Evolutionary conservation across 2,113 vertebrate genomes (phyloP).

Genomic region (Microtus pennsylvanicus): DNA sequence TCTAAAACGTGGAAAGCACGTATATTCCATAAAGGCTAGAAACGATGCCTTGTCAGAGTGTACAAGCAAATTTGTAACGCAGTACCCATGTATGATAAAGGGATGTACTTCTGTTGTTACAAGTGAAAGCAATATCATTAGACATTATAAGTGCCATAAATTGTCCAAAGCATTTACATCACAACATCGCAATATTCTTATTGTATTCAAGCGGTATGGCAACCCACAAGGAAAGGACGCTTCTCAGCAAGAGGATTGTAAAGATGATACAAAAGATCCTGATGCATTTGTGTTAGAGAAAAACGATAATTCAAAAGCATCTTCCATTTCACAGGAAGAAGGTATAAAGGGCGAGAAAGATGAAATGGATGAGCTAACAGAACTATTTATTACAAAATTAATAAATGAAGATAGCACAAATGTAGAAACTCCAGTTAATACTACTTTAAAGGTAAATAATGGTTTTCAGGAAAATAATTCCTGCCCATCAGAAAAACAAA

Average conservation of each 20-base stretch:
- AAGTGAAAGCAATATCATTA: constrained; percentile 94
- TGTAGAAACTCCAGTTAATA: constrained; percentile 84
- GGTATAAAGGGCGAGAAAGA: constrained; percentile 87
- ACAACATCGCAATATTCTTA: constrained; percentile 93
- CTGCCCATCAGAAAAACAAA: constrained; percentile 86
- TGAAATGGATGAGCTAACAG: constrained; percentile 90
- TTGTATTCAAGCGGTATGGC: constrained; percentile 92
- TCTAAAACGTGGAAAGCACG: constrained; percentile 88
- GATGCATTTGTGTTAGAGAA: constrained; percentile 67
- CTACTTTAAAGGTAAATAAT: constrained; percentile 82
- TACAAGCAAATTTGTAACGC: constrained; percentile 91
- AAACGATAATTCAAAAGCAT: constrained; percentile 85
- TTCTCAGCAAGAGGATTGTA: constrained; percentile 87
- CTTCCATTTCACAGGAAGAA: constrained; percentile 80
- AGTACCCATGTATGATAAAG: constrained; percentile 98
- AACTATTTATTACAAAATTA: constrained; percentile 90
- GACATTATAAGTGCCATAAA: constrained; percentile 96
- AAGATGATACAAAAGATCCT: constrained; percentile 80
- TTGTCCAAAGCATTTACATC: constrained; percentile 95
- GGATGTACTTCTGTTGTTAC: constrained; percentile 95
- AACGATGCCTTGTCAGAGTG: constrained; percentile 94
- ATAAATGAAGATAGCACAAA: constrained; percentile 88
- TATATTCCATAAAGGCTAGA: constrained; percentile 92
- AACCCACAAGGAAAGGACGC: constrained; percentile 86
- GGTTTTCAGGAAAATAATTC: constrained; percentile 84